Evolutionary conservation across 2,888 invertebrate species (phyloP), one percentile per base, ranked within the genome.

Genomic region (Rhimphoctona megacephalus): DNA sequence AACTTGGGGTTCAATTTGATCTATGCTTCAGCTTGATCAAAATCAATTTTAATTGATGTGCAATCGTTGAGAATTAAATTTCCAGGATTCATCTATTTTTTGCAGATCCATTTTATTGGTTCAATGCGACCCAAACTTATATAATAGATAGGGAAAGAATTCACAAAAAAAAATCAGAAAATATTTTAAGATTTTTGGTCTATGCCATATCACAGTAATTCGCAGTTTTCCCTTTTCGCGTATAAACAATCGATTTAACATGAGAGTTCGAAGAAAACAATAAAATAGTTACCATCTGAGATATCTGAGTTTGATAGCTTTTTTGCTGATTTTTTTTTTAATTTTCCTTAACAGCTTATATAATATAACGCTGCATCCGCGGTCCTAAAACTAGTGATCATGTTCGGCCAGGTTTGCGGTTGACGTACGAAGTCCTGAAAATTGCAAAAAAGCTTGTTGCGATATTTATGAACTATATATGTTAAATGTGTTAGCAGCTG

Each of bases 401-500:
- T 5, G 9, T 43, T 74, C 9, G 2, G 7, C 19, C 19, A 25
- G 67, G 11, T 69, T 78, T 19, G 25, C 52, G 43, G 54, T 78
- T 52, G 19, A 19, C 7, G 8, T 25, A 25, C 6, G 30, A 22
- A 57, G 49, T 54, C 19, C 25, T 57, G 25, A 70, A 39, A 36
- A 22, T 39, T 17, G 22, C 17, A 19, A 61, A 39, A 43, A 49
- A 49, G 6, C n/a, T 69, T 67, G 25, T 17, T 52, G 19, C 11
- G 54, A 22, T 2, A 73, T 85, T 77, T 36, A 19, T 33, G 22
- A 66, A 54, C 3, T 25, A 8, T 43, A 36, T 74, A 8, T 46
- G 39, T 43, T 67, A 36, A 57, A 61, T n/a, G 52, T 19, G 17
- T 19, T 49, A 36, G 54, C 64, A 77, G 57, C 46, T 81, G 36